Evolutionary conservation across 2,113 vertebrate species (phyloP).

Genomic region (Ia io): DNA sequence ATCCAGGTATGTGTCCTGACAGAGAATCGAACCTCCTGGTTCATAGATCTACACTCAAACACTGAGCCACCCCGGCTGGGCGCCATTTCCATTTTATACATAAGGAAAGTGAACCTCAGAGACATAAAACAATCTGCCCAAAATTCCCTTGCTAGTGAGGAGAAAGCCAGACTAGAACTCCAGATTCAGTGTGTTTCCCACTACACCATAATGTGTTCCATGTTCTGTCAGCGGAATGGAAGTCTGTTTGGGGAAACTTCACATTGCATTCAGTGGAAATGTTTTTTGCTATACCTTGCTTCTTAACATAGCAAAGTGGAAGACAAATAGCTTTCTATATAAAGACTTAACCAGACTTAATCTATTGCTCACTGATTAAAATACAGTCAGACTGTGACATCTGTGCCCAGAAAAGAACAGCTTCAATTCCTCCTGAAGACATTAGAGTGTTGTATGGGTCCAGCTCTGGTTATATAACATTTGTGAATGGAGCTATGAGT

Average conservation of each 20-base stretch:
- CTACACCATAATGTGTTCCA: accelerated
- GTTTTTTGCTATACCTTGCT: background rate
- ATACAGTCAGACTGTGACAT: background rate
- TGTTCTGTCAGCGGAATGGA: background rate
- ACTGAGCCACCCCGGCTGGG: no score
- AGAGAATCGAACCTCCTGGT: no score
- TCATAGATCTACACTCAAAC: no score
- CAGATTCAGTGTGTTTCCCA: background rate
- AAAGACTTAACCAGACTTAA: slow-evolving; percentile 27
- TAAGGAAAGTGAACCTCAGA: background rate
- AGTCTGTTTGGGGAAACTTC: background rate
- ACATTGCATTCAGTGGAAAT: background rate
- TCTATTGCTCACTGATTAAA: background rate
- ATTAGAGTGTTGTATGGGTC: background rate
- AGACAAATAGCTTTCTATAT: slow-evolving; percentile 32
- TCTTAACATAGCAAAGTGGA: background rate
- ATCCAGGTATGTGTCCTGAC: no score
- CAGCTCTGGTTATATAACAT: background rate
- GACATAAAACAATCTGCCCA: background rate
- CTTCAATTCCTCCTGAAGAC: background rate
- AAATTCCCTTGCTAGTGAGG: background rate
- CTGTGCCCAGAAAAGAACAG: background rate
- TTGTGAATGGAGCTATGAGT: background rate
- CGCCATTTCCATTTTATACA: background rate
- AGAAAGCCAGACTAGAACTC: background rate